A percentile compares a stretch with the other conserved stretches of the same genome.
These are phyloP conservation scores for Capromys pilorides DNA, from an alignment of 2,797 vertebrate genomes.

Conservation along the genomic window DNA sequence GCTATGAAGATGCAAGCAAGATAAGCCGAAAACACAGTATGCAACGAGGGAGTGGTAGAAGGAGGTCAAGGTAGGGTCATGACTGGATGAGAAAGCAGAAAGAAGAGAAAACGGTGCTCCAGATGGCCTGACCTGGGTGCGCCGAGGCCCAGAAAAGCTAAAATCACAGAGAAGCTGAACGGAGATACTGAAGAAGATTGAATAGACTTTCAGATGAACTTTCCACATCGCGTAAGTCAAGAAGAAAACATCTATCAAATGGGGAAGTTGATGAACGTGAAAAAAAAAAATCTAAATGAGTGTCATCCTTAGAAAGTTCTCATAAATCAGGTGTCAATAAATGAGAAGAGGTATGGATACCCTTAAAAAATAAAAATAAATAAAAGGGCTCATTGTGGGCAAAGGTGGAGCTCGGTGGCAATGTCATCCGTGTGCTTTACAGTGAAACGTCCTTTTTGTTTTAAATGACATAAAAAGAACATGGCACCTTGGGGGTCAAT, in stretches of 20 bases:
- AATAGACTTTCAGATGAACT: constrained; percentile 76
- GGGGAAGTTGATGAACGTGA: constrained; percentile 74
- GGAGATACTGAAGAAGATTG: constrained; percentile 74
- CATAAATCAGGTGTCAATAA: constrained; percentile 79
- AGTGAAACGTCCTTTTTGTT: neutral
- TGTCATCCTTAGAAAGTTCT: constrained; percentile 68
- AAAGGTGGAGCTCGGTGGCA: neutral
- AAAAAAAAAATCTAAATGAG: constrained; percentile 75
- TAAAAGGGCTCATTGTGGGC: neutral
- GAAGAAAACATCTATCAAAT: constrained; percentile 77
- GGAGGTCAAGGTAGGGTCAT: constrained; percentile 75
- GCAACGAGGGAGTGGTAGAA: constrained; percentile 74
- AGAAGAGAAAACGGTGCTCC: constrained; percentile 78
- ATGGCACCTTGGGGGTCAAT: fast-evolving
- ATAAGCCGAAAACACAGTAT: constrained; percentile 74
- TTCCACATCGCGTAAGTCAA: constrained; percentile 78
- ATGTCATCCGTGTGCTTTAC: neutral
- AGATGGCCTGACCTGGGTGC: constrained; percentile 74
- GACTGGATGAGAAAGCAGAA: constrained; percentile 78
- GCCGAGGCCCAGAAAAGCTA: constrained; percentile 83
- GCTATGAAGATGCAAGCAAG: constrained; percentile 77
- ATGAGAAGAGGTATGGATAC: constrained; percentile 81
- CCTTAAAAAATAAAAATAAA: neutral
- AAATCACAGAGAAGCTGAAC: constrained; percentile 80
- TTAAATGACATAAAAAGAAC: neutral